These are phyloP conservation scores for Amiota minor DNA, from an alignment of 2,888 invertebrate genomes.

Conservation along the genomic window DNA sequence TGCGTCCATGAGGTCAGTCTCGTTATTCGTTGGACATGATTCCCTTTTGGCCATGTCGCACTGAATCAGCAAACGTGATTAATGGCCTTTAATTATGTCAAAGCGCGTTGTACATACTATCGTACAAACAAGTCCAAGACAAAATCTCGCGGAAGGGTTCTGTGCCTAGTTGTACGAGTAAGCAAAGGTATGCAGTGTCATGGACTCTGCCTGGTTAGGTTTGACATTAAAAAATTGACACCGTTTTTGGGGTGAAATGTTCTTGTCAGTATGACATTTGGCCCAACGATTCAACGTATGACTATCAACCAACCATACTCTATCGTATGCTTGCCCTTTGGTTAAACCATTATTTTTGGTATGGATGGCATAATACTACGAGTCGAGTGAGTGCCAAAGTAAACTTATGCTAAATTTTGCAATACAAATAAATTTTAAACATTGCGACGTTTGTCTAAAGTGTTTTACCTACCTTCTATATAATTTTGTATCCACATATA, in stretches of 20 bases:
- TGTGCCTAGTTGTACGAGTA: conserved; percentile 5
- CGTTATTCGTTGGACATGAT: conserved; percentile 6
- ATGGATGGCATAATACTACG: too few species aligned
- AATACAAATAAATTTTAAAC: conserved; percentile 52
- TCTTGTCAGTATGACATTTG: conserved; percentile 60
- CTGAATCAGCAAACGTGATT: conserved; percentile 73
- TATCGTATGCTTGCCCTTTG: too few species aligned
- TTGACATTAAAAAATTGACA: conserved; percentile 70
- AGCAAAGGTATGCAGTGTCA: conserved; percentile 52
- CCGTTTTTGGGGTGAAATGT: conserved; percentile 71
- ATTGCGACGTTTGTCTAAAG: conserved; percentile 39
- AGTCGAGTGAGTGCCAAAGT: too few species aligned
- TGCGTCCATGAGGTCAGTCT: neutral
- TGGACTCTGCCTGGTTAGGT: conserved; percentile 39
- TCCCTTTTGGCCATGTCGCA: conserved; percentile 42
- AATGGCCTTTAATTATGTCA: conserved; percentile 74
- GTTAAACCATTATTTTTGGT: too few species aligned
- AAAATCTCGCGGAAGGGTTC: neutral
- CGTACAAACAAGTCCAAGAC: conserved; percentile 44
- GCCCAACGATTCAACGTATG: conserved; percentile 1
- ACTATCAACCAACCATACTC: too few species aligned
- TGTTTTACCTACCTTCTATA: conserved; percentile 15
- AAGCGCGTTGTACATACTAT: conserved; percentile 47
- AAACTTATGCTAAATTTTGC: conserved; percentile 40
- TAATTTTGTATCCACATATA: conserved; percentile 10